Conservation (phyloP, 2,797 vertebrate genomes). For the Discoglossus pictus region DNA sequence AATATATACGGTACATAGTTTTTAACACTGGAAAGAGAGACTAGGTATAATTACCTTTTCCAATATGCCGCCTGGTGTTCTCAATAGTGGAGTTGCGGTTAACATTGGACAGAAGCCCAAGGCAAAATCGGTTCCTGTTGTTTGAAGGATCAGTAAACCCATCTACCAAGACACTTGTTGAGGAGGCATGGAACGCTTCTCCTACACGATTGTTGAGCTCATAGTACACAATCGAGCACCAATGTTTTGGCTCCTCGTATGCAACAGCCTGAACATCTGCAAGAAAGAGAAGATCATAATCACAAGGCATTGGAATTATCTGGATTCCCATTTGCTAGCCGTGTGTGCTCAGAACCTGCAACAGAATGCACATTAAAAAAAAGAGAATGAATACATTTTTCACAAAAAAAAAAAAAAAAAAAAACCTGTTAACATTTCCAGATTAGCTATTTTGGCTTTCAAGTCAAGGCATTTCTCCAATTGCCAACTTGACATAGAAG, state of each 20-base stretch:
- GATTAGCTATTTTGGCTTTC: too few relatives aligned
- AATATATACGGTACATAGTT: too few relatives aligned
- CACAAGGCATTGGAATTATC: constrained; percentile 5
- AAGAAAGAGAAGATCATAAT: constrained; percentile 57
- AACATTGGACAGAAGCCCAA: constrained; percentile 95
- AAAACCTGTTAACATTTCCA: too few relatives aligned
- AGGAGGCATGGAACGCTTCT: constrained; percentile 94
- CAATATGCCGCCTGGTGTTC: constrained; percentile 95
- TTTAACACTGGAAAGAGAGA: too few relatives aligned
- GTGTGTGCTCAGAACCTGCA: neutral
- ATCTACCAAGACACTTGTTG: constrained; percentile 94
- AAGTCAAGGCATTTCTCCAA: too few relatives aligned
- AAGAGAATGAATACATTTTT: too few relatives aligned
- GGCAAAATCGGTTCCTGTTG: constrained; percentile 97
- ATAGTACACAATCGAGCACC: constrained; percentile 99
- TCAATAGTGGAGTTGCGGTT: constrained; percentile 99
- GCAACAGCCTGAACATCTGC: constrained; percentile 95
- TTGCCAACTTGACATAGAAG: too few relatives aligned
- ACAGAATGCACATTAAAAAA: too few relatives aligned
- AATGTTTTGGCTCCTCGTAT: constrained; percentile 96
- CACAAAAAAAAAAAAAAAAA: too few relatives aligned
- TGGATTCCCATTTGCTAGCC: neutral
- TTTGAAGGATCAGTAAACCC: constrained; percentile 99
- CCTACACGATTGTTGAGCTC: constrained; percentile 98
- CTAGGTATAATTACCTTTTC: constrained; percentile 88